Evolutionary conservation across 23 tunicate genomes (phyloP).

Genomic region (Halocynthia roretzi): DNA sequence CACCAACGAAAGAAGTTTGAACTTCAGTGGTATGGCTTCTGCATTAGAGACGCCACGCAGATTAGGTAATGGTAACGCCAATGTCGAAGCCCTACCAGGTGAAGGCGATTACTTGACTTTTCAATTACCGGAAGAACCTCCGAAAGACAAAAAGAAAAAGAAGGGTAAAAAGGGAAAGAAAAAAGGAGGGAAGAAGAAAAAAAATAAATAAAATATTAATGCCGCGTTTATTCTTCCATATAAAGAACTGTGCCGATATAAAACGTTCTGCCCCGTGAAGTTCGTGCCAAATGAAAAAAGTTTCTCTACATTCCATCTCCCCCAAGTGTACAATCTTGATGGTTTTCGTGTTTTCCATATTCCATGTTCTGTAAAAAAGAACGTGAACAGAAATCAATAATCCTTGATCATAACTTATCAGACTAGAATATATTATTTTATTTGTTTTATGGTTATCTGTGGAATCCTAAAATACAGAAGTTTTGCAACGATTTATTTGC

Average conservation of each 20-base stretch:
- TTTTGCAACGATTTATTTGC: too few species aligned
- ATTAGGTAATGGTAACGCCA: neutral
- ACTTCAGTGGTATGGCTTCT: slow-evolving; percentile 74
- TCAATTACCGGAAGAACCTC: slow-evolving; percentile 82
- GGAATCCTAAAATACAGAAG: too few species aligned
- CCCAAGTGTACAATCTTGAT: too few species aligned
- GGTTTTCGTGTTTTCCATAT: too few species aligned
- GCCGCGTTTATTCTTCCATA: neutral
- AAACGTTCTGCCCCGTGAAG: neutral
- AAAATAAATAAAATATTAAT: slow-evolving; percentile 20
- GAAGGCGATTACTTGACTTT: slow-evolving; percentile 85
- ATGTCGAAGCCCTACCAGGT: slow-evolving; percentile 50
- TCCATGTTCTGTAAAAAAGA: too few species aligned
- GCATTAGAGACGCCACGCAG: slow-evolving; percentile 33
- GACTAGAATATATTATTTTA: too few species aligned
- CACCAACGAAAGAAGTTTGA: slow-evolving; percentile 32
- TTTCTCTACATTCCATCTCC: too few species aligned
- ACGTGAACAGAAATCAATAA: too few species aligned
- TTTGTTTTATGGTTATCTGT: too few species aligned
- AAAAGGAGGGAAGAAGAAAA: slow-evolving; percentile 18
- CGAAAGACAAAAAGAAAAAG: slow-evolving; percentile 80
- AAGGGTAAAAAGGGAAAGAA: slow-evolving; percentile 31
- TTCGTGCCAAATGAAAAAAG: neutral
- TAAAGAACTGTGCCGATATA: neutral
- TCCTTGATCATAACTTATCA: too few species aligned